A percentile compares a stretch with the other conserved stretches of the same genome.
Conservation (phyloP, 2,888 invertebrate species). For the Hanleya hanleyi region DNA sequence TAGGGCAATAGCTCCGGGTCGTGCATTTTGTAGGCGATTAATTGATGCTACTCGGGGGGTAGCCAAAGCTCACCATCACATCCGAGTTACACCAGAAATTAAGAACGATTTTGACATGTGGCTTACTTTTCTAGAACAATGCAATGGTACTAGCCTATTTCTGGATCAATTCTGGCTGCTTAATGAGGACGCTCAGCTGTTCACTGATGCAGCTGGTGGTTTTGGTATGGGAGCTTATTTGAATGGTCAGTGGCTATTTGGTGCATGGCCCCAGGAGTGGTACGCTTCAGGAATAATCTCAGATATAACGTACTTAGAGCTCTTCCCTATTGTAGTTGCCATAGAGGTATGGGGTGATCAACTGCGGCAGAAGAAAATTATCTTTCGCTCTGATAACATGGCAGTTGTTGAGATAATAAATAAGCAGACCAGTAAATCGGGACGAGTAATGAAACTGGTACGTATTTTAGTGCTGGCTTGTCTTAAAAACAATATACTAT, state of each 20-base stretch:
- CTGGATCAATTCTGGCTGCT: not conserved
- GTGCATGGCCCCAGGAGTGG: not conserved
- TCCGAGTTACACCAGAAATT: not conserved
- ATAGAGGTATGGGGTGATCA: not conserved
- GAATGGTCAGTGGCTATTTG: not conserved
- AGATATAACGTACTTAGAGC: not conserved
- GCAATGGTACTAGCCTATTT: not conserved
- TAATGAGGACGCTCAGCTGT: not conserved
- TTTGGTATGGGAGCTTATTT: not conserved
- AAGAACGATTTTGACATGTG: not conserved
- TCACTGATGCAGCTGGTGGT: not conserved
- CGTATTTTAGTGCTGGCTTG: too few relatives aligned
- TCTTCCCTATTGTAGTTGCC: not conserved
- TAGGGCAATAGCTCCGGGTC: not conserved
- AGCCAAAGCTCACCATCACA: not conserved
- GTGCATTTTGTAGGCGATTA: not conserved
- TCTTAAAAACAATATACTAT: too few relatives aligned
- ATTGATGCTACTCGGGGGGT: not conserved
- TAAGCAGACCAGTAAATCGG: too few relatives aligned
- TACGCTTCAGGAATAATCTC: not conserved
- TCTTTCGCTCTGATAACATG: not conserved
- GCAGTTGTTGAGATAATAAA: too few relatives aligned
- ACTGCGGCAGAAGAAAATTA: not conserved
- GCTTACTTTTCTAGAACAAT: not conserved
- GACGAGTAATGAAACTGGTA: too few relatives aligned